Evolutionary conservation across 37 sponge, comb jelly and placozoan genomes (phyloP).

Genomic region (Hormiphora californensis): DNA sequence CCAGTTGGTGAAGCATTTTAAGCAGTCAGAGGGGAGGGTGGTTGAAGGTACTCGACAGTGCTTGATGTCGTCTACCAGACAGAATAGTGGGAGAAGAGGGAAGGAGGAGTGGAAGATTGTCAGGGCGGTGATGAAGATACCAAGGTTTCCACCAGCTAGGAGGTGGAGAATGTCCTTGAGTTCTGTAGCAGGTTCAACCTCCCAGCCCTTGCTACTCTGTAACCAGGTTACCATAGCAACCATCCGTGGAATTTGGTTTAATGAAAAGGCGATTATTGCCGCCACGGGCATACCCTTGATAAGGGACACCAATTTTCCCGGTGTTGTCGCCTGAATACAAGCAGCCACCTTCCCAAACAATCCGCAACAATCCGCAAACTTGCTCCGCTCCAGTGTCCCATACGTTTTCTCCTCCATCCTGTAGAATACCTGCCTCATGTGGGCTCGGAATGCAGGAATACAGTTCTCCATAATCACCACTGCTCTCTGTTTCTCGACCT

Average conservation of each 20-base stretch:
- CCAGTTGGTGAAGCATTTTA: slow-evolving; percentile 3
- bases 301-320: not conserved
- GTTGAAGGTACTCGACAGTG: not conserved
- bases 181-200: not conserved
- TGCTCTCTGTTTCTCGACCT: slow-evolving; percentile 5
- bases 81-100: not conserved
- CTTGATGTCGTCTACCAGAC: not conserved
- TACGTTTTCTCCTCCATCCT: slow-evolving; percentile 49
- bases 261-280: not conserved
- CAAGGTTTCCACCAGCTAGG: not conserved
- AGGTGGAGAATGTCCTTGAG: not conserved
- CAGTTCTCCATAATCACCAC: slow-evolving; percentile 5
- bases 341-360: slow-evolving; percentile 34
- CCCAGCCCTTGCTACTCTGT: not conserved
- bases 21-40: not conserved
- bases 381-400: not conserved
- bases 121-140: not conserved
- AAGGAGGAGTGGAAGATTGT: not conserved
- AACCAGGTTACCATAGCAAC: slow-evolving; percentile 31
- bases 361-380: slow-evolving; percentile 27
- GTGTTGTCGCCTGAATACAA: slow-evolving; percentile 2
- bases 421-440: slow-evolving; percentile 49
- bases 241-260: not conserved
- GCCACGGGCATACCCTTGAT: not conserved
- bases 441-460: not conserved